Conservation (phyloP, 2,888 invertebrate species). For the Micoletzkya japonica region DNA sequence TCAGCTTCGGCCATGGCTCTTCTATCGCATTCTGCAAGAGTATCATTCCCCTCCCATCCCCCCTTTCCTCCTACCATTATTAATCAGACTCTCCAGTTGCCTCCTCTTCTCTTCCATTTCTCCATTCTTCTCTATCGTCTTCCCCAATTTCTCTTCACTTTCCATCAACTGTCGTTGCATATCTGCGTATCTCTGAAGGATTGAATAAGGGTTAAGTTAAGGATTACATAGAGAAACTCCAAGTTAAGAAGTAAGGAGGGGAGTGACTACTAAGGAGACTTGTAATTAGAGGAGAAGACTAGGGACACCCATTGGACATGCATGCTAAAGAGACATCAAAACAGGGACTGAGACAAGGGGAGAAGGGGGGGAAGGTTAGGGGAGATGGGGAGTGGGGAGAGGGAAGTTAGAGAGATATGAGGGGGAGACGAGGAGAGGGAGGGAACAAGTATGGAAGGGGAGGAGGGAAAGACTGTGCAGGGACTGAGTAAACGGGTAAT, state of each 20-base stretch:
- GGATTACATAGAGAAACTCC: too few species aligned
- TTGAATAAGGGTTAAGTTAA: not conserved
- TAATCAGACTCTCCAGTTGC: not conserved
- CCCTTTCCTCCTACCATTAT: not conserved
- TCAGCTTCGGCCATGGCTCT: constrained; percentile 43
- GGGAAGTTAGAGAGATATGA: not conserved
- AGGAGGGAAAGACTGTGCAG: not conserved
- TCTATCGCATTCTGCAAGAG: constrained; percentile 36
- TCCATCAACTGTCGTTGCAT: not conserved
- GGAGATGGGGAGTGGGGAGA: too few species aligned
- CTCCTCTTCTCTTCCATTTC: not conserved
- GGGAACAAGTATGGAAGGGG: not conserved
- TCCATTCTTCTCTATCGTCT: not conserved
- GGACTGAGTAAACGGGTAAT: too few species aligned
- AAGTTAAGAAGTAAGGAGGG: too few species aligned
- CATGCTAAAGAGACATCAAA: too few species aligned
- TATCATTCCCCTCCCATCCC: too few species aligned
- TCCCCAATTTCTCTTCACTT: not conserved
- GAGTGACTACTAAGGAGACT: too few species aligned
- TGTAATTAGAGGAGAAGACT: too few species aligned
- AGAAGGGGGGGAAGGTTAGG: too few species aligned
- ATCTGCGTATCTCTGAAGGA: not conserved
- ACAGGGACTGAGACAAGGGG: too few species aligned
- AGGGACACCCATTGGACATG: too few species aligned
- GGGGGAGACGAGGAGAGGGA: not conserved